Evolutionary conservation across 2,888 invertebrate species (phyloP).

Genomic region (Pimpla rufipes): DNA sequence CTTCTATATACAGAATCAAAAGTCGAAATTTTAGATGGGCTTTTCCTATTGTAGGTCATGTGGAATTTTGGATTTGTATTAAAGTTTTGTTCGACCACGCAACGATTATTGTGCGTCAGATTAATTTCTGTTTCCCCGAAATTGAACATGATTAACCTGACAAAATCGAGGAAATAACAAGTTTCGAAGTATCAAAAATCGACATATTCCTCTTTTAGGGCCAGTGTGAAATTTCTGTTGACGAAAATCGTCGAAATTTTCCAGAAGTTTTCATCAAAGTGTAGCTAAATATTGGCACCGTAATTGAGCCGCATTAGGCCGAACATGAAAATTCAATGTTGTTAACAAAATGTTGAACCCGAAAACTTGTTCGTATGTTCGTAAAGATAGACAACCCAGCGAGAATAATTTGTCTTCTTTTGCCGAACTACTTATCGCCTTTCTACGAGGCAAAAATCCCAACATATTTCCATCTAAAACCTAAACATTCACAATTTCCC

Average conservation of each 20-base stretch:
- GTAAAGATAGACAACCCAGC: neutral
- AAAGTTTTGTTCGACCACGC: neutral
- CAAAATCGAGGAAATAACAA: neutral
- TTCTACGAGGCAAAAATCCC: neutral
- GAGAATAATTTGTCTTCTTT: neutral
- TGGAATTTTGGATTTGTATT: neutral
- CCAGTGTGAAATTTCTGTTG: too few relatives aligned
- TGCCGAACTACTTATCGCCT: neutral
- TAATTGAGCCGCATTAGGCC: neutral
- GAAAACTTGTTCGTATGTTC: neutral
- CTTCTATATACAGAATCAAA: neutral
- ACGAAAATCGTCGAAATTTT: neutral
- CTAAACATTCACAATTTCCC: conserved; percentile 15
- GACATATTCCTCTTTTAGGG: neutral
- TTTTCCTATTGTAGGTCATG: neutral
- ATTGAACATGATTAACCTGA: neutral
- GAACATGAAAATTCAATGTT: neutral
- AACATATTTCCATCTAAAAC: neutral
- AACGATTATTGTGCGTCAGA: neutral
- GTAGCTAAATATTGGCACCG: neutral
- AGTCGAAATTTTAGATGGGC: neutral
- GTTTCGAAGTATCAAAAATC: neutral
- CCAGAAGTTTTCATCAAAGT: neutral
- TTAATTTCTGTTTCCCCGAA: neutral
- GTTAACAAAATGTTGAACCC: neutral